Evolutionary conservation across 2,888 invertebrate species (phyloP).

Genomic region (Tillus elongatus): DNA sequence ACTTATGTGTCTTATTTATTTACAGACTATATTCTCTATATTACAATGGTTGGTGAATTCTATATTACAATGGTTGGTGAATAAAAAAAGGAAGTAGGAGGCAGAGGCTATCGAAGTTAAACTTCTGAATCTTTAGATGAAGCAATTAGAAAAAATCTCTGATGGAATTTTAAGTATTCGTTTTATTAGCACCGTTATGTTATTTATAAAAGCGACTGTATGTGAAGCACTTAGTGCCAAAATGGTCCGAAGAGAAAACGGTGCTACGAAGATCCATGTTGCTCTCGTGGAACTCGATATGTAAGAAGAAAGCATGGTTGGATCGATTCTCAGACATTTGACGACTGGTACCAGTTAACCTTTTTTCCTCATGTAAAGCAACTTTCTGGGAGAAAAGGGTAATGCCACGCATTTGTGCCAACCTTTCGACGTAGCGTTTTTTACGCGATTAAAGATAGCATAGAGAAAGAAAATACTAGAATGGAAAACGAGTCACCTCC

Average conservation of each 20-base stretch:
- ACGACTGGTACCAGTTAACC: conserved; percentile 22
- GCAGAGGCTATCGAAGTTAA: too few relatives aligned
- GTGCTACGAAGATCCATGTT: conserved; percentile 13
- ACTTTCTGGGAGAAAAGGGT: conserved; percentile 17
- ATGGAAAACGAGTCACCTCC: too few relatives aligned
- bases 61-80: too few relatives aligned
- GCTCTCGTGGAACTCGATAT: conserved; percentile 20
- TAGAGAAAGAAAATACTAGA: too few relatives aligned
- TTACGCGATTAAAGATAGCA: not conserved
- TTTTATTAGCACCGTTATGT: conserved; percentile 31
- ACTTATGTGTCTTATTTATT: too few relatives aligned
- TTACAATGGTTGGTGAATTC: too few relatives aligned
- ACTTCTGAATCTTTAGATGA: conserved; percentile 12
- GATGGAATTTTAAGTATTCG: conserved; percentile 11
- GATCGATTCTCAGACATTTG: conserved; percentile 20
- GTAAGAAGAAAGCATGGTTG: conserved; percentile 17
- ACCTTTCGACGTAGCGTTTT: not conserved
- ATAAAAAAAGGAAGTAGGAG: too few relatives aligned
- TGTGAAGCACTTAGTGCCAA: conserved; percentile 12
- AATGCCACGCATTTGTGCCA: not conserved
- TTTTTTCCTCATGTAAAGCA: conserved; percentile 22
- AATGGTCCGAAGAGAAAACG: conserved; percentile 23
- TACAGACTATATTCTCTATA: too few relatives aligned
- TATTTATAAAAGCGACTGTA: conserved; percentile 27
- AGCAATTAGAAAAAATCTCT: conserved; percentile 14